Base-by-base conservation (phyloP, 2,113 vertebrate species). In the Nothobranchius furzeri region DNA sequence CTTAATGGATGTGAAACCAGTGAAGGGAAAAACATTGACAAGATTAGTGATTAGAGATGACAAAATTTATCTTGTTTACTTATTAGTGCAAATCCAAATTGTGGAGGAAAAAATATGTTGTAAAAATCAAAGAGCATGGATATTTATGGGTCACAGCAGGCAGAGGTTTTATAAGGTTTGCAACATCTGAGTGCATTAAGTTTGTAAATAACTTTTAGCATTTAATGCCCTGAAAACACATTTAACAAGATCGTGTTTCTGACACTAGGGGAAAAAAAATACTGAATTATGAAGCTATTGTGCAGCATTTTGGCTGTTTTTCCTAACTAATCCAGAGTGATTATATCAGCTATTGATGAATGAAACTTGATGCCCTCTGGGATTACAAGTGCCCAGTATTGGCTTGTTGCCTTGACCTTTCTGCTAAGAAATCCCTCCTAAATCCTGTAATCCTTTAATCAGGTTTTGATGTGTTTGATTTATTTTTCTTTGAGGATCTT, bases 401-500 rank as follows among this genome's bases (percentile, higher is more conserved):
- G 7, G 48, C 48, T 50, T 50, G n/a, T 20, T n/a, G 48, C 48
- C 15, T 49, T 15, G 14, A 9, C n/a, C 48, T 50, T 50, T 50
- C 2, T 17, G 48, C 7, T n/a, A 50, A 50, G 48, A 50, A 50
- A 50, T 50, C 17, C 48, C 47, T 15, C 48, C 47, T 15, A 13
- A 48, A 14, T 48, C 47, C 48, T 50, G n/a, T n/a, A 49, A 50
- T 50, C 48, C 48, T 50, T 20, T 50, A 50, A 17, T 50, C 48
- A 6, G n/a, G 48, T 20, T 50, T n/a, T 20, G n/a, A 8, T 9
- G 48, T 9, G 48, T 50, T 50, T 50, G 48, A 50, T 40, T 7
- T 40, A 49, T 14, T 50, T 50, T 50, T 50, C 48, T 50, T 50
- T 50, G 48, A 45, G 43, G 10, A 20, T n/a, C 48, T 3, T 20